phyloP scores from a whole-genome alignment of 2,113 vertebrate genomes.

The Pseudorhombus dupliciocellatus region DNA sequence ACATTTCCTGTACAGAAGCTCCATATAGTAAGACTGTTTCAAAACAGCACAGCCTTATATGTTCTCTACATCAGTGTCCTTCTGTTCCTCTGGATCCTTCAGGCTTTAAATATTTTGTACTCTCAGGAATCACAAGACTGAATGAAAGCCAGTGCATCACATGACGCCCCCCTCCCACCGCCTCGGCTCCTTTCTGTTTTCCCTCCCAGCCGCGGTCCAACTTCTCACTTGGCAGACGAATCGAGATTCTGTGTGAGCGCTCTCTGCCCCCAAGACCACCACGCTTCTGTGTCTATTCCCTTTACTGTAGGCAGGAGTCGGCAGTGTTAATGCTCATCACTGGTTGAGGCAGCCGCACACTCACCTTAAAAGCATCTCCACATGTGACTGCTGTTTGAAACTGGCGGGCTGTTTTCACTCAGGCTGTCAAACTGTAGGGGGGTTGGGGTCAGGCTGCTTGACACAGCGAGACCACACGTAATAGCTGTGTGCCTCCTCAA shows the following conservation, averaged over 20 bases:
- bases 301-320: conserved; percentile 16
- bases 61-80: conserved; percentile 4
- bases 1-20: background rate
- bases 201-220: conserved; percentile 19
- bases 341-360: conserved; percentile 5
- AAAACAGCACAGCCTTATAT: background rate
- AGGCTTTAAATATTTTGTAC: conserved; percentile 52
- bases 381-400: conserved; percentile 32
- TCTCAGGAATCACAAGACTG: conserved; percentile 77
- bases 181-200: conserved; percentile 47
- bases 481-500: background rate
- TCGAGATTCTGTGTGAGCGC: background rate
- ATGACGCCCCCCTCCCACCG: conserved; percentile 59
- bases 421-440: background rate
- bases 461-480: background rate
- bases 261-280: conserved; percentile 14
- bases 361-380: conserved; percentile 23
- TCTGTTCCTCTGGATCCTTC: conserved; percentile 22
- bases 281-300: background rate
- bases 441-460: conserved; percentile 10
- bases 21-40: background rate
- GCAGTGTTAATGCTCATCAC: background rate
- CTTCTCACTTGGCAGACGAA: conserved; percentile 31
- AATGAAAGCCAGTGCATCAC: conserved; percentile 68
- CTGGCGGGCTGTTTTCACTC: conserved; percentile 29